Conservation (phyloP, 2,113 vertebrate species). For the Camelus dromedarius region DNA sequence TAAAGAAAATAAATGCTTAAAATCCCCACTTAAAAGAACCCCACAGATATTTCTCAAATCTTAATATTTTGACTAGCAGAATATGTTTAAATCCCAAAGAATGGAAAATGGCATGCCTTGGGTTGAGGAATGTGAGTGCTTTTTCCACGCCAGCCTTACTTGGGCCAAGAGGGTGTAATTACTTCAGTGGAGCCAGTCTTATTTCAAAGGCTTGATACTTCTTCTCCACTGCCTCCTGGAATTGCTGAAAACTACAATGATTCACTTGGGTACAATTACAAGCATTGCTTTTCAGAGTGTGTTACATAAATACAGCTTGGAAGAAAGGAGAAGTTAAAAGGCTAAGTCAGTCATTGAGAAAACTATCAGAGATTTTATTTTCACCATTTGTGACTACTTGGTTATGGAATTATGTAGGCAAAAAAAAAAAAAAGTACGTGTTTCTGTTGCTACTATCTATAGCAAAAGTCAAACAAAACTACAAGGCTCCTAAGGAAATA, state of each 20-base stretch:
- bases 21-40: not conserved
- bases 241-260: constrained; percentile 56
- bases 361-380: constrained; percentile 46
- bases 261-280: constrained; percentile 63
- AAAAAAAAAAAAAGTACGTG: not conserved
- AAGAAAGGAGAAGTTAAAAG: constrained; percentile 55
- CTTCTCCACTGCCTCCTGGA: constrained; percentile 66
- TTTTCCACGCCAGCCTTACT: constrained; percentile 53
- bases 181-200: constrained; percentile 51
- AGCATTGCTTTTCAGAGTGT: constrained; percentile 49
- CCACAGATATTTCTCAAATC: constrained; percentile 32
- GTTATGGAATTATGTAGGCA: constrained; percentile 13
- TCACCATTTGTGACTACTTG: constrained; percentile 37
- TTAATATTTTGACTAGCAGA: constrained; percentile 60
- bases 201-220: constrained; percentile 65
- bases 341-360: constrained; percentile 40
- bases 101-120: constrained; percentile 65
- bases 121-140: constrained; percentile 68
- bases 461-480: constrained; percentile 14
- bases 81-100: constrained; percentile 55
- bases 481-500: not conserved
- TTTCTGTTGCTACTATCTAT: not conserved
- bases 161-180: constrained; percentile 68
- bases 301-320: constrained; percentile 46
- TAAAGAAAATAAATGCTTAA: constrained; percentile 37